Percentiles rank a stretch among this genome's conserved stretches.
Conservation (phyloP, 2,888 invertebrate species). For the Drepana falcataria region DNA sequence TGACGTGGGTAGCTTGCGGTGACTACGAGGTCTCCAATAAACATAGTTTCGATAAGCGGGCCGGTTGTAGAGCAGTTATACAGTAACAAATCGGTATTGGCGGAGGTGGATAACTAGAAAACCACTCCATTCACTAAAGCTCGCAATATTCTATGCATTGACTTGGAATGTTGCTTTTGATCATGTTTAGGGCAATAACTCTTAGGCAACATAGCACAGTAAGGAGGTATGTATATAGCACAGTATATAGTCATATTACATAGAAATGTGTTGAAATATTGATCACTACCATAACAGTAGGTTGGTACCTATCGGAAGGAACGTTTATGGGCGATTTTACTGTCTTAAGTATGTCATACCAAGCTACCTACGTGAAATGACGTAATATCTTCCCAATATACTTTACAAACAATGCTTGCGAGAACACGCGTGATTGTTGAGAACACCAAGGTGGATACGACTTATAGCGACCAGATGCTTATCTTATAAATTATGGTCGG, state of each 20-base stretch:
- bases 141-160: neutral
- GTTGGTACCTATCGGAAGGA: neutral
- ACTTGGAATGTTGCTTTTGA: neutral
- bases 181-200: neutral
- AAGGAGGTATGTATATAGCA: too few species aligned
- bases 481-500: too few species aligned
- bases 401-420: neutral
- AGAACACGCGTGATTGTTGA: neutral
- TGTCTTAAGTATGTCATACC: neutral
- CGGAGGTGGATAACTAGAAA: neutral
- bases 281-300: neutral
- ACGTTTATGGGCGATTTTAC: neutral
- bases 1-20: conserved; percentile 11
- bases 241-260: too few species aligned
- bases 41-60: neutral
- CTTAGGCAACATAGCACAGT: too few species aligned
- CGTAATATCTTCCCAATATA: neutral
- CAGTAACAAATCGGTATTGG: neutral
- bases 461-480: neutral
- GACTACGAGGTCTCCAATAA: conserved; percentile 1
- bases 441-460: neutral
- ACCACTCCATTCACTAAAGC: neutral
- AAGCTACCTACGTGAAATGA: conserved; percentile 1
- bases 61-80: too few species aligned
- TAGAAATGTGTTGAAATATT: neutral